Conservation (phyloP, 2,888 invertebrate species). For the Diarsia mendica region DNA sequence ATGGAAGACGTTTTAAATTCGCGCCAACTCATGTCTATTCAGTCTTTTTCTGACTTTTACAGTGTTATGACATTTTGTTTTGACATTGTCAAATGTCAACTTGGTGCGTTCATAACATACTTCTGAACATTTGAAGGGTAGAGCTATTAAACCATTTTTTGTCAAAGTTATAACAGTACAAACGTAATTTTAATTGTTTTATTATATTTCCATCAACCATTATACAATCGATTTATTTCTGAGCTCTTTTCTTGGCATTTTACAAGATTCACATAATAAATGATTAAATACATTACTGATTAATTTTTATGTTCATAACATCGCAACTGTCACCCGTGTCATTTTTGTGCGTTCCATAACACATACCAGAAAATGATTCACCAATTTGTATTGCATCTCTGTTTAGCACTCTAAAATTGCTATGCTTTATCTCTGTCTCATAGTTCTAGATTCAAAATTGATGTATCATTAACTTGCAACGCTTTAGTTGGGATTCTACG, state of each 20-base stretch:
- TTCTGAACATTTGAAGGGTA: not conserved
- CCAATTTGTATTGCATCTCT: constrained; percentile 6
- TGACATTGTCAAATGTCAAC: constrained; percentile 15
- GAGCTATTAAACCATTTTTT: not conserved
- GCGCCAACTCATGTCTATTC: not conserved
- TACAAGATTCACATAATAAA: not conserved
- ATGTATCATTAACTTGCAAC: not conserved
- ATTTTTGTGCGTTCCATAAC: constrained; percentile 33
- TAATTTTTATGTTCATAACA: not conserved
- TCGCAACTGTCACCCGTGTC: constrained; percentile 32
- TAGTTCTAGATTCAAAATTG: not conserved
- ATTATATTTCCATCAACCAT: not conserved
- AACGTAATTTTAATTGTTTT: not conserved
- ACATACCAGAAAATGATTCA: not conserved
- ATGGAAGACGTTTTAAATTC: constrained; percentile 12
- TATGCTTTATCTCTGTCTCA: not conserved
- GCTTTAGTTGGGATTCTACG: constrained; percentile 26
- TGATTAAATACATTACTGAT: not conserved
- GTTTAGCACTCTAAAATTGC: not conserved
- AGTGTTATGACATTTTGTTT: constrained; percentile 15
- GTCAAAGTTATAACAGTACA: not conserved
- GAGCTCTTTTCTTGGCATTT: not conserved
- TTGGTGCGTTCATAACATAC: constrained; percentile 28
- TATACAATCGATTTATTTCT: not conserved
- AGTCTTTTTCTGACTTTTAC: not conserved